Evolutionary conservation across 1,140 invertebrate genomes (phyloP).

Genomic region (Elymnias hypermnestra): DNA sequence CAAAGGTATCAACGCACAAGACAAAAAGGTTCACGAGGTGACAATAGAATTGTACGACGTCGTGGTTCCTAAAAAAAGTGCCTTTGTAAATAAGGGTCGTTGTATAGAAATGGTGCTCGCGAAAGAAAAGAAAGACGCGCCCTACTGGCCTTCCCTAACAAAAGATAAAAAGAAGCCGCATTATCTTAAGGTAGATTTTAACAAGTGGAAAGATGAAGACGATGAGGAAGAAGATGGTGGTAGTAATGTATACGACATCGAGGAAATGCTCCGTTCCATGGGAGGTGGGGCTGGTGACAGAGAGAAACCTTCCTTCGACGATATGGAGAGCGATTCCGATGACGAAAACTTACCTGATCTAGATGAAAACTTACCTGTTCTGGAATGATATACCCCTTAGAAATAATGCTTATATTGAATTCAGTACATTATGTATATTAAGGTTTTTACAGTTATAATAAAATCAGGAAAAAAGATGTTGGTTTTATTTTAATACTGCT

Average conservation of each 20-base stretch:
- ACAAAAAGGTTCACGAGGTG: conserved; percentile 90
- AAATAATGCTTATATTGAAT: conserved; percentile 42
- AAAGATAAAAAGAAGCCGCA: conserved; percentile 94
- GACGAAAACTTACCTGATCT: conserved; percentile 70
- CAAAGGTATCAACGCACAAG: conserved; percentile 88
- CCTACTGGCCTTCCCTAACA: conserved; percentile 91
- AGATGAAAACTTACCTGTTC: no score
- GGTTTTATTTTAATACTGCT: conserved; percentile 9
- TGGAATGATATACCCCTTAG: conserved; percentile 48
- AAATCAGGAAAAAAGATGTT: conserved; percentile 34
- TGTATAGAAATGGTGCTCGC: conserved; percentile 87
- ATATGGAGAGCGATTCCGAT: conserved; percentile 64
- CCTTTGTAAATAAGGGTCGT: conserved; percentile 82
- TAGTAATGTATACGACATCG: conserved; percentile 38
- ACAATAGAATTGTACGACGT: conserved; percentile 88
- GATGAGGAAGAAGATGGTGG: conserved; percentile 54
- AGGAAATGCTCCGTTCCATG: conserved; percentile 58
- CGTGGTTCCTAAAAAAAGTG: conserved; percentile 87
- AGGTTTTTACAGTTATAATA: conserved; percentile 72
- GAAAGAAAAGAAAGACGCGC: conserved; percentile 79
- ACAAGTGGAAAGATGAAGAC: conserved; percentile 97
- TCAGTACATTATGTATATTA: conserved; percentile 67
- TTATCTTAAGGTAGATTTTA: conserved; percentile 98
- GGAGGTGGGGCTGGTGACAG: conserved; percentile 49
- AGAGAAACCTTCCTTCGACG: conserved; percentile 64